Evolutionary conservation across 2,888 invertebrate species (phyloP), one percentile per base, ranked within the genome.

Genomic region (Hoplodrina blanda): DNA sequence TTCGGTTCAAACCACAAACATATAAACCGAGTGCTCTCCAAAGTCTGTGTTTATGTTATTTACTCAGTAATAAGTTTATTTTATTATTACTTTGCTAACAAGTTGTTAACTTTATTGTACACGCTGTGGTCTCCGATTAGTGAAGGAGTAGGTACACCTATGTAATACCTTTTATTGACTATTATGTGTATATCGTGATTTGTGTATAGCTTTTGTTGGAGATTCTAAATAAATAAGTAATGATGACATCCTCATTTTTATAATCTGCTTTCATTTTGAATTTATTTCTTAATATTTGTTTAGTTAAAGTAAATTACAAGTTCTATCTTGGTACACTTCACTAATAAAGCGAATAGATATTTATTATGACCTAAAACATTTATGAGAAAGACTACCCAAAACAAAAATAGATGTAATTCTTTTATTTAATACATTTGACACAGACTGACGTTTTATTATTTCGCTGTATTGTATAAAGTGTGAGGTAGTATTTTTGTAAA

Each of bases 1-100:
- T 62, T 62, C 7, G 33, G 57, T 57, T 52, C 46, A 49, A 62
- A 67, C 63, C 80, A 62, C 71, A n/a, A n/a, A n/a, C n/a, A 66
- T 49, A 30, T n/a, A 19, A 46, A 55, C 46, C 57, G 30, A 76
- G 63, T 49, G 54, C 77, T 71, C 63, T 57, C 19, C 49, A 54
- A 57, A 70, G 10, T 56, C 25, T 37, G 46, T 54, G n/a, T 46
- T 65, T 37, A 52, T 70, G 49, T 65, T 61, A 60, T 69, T 69
- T 53, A 62, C 52, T 37, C 10, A 17, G 7, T 55, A 30, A 55
- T 41, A 15, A 69, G 37, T 37, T 37, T 37, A 37, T 37, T 7
- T 37, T 8, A 37, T 37, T 37, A 37, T 37, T 37, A 8, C 37
- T 37, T 33, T 37, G 37, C 8, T 37, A 37, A 0, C 37, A 8